Conservation (phyloP, 2,888 invertebrate species). For the Apotomis turbidana region DNA sequence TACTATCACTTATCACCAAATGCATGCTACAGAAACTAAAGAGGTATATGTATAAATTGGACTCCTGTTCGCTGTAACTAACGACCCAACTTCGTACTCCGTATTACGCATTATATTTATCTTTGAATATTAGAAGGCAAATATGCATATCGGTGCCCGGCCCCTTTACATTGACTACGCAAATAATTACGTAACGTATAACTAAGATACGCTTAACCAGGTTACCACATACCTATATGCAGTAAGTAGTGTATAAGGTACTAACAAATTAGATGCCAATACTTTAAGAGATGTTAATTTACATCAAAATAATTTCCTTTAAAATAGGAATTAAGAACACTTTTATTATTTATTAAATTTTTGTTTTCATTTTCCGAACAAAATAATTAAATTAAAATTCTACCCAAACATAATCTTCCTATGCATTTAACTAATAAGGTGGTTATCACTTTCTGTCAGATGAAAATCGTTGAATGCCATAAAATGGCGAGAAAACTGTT, state of each 20-base stretch:
- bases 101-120: constrained; percentile 24
- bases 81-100: background rate
- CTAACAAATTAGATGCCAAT: too few relatives aligned
- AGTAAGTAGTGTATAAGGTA: background rate
- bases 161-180: constrained; percentile 44
- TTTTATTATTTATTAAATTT: too few relatives aligned
- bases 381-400: too few relatives aligned
- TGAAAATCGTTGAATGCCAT: too few relatives aligned
- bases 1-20: background rate
- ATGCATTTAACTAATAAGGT: too few relatives aligned
- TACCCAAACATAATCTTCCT: too few relatives aligned
- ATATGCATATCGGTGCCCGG: constrained; percentile 39
- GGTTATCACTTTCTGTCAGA: too few relatives aligned
- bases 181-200: constrained; percentile 58
- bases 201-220: constrained; percentile 47
- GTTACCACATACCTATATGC: constrained; percentile 46
- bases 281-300: too few relatives aligned
- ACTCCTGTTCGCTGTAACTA: background rate
- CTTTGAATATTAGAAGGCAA: constrained; percentile 34
- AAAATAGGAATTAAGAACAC: too few relatives aligned
- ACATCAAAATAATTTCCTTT: too few relatives aligned
- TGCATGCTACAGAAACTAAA: background rate
- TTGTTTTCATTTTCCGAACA: too few relatives aligned
- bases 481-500: too few relatives aligned
- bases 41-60: background rate